phyloP scores from a whole-genome alignment of 2,797 vertebrate species.

The Lophius americanus region DNA sequence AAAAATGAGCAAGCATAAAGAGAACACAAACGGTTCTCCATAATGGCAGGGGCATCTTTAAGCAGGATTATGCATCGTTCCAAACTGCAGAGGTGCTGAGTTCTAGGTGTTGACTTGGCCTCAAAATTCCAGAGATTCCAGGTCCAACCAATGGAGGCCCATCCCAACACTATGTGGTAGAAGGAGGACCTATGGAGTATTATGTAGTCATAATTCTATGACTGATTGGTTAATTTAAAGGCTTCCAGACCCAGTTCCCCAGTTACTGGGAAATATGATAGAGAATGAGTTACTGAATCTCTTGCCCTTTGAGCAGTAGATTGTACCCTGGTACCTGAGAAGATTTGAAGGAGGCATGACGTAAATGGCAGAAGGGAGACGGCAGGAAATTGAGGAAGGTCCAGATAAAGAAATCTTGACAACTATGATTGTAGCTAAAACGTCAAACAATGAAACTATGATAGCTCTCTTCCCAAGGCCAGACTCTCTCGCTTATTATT shows the following conservation, averaged over 20 bases:
- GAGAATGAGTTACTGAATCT: conserved; percentile 82
- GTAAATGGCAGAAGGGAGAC: conserved; percentile 33
- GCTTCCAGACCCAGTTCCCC: conserved; percentile 50
- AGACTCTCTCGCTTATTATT: background rate
- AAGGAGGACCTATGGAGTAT: too few relatives aligned
- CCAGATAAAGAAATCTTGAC: background rate
- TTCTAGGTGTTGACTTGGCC: too few relatives aligned
- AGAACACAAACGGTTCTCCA: too few relatives aligned
- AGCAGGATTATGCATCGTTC: too few relatives aligned
- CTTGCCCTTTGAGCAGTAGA: conserved; percentile 77
- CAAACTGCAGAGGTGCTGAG: too few relatives aligned
- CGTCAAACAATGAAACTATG: conserved; percentile 9
- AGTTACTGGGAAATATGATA: conserved; percentile 53
- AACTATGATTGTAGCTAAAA: conserved; percentile 13
- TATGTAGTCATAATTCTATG: background rate
- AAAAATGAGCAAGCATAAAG: too few relatives aligned
- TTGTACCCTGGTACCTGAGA: conserved; percentile 73
- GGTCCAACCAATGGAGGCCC: too few relatives aligned
- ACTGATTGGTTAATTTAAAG: conserved; percentile 58
- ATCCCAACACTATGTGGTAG: too few relatives aligned
- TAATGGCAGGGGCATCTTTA: too few relatives aligned
- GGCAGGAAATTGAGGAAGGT: conserved; percentile 13
- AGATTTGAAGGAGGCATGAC: conserved; percentile 24
- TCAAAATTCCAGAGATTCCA: too few relatives aligned
- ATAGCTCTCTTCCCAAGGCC: conserved; percentile 16